A percentile compares a stretch with the other conserved stretches of the same genome.
These are phyloP conservation scores for Lepidonotus clava DNA, from an alignment of 2,888 invertebrate species.

Conservation along the genomic window DNA sequence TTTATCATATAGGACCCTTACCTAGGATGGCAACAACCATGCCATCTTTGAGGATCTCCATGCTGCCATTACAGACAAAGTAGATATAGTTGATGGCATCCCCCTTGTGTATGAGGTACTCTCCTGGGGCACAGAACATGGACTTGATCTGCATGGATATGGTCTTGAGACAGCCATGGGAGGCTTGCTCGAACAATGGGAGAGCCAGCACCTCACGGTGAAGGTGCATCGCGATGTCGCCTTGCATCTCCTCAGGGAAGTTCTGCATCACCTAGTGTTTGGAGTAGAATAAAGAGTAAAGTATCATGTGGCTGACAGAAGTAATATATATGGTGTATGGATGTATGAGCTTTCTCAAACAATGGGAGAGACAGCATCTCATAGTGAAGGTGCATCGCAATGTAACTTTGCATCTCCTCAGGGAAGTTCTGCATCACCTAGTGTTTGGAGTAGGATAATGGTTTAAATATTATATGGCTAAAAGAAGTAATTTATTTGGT, in stretches of 20 bases:
- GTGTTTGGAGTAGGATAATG: too few species aligned
- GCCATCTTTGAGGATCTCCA: conserved; percentile 97
- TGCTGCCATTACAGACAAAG: conserved; percentile 97
- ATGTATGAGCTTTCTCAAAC: conserved; percentile 91
- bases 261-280: conserved; percentile 97
- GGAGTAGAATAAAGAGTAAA: too few species aligned
- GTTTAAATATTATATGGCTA: too few species aligned
- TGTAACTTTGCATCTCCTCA: conserved; percentile 96
- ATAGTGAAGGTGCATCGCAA: conserved; percentile 96
- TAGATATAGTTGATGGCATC: conserved; percentile 96
- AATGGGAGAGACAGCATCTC: conserved; percentile 96
- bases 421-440: conserved; percentile 97
- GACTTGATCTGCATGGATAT: conserved; percentile 94
- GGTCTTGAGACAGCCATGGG: conserved; percentile 95
- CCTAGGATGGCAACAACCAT: conserved; percentile 98
- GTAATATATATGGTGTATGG: too few species aligned
- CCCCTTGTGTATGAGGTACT: conserved; percentile 95
- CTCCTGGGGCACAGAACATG: conserved; percentile 97
- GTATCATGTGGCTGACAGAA: too few species aligned
- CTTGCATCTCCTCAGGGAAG: conserved; percentile 96
- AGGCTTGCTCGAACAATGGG: conserved; percentile 93
- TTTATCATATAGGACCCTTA: too few species aligned
- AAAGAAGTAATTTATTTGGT: too few species aligned
- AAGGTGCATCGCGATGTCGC: conserved; percentile 97
- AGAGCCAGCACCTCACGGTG: conserved; percentile 95